Evolutionary conservation across 2,113 vertebrate species (phyloP).

Genomic region (Rhadina sibilatrix): DNA sequence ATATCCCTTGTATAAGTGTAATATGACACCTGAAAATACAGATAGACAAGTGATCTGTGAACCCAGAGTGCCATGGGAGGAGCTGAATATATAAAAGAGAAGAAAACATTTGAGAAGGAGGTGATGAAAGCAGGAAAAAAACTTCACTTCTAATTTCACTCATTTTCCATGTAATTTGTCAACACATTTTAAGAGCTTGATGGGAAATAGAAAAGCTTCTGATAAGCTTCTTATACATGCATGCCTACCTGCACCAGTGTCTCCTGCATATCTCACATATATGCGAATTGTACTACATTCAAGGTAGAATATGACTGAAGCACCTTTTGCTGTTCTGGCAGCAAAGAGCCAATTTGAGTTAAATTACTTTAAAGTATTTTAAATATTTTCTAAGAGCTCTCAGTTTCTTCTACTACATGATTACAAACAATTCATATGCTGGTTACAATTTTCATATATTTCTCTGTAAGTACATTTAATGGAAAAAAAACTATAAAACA

Average conservation of each 20-base stretch:
- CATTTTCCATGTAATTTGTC: not conserved
- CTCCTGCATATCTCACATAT: not conserved
- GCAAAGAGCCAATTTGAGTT: not conserved
- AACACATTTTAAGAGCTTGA: not conserved
- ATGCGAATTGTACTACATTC: not conserved
- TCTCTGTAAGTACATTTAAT: not conserved
- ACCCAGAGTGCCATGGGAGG: not conserved
- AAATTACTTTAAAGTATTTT: not conserved
- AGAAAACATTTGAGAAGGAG: not conserved
- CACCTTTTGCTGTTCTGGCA: not conserved
- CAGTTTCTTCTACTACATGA: not conserved
- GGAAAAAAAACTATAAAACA: not conserved
- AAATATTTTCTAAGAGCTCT: not conserved
- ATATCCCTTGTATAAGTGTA: not conserved
- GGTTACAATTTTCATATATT: not conserved
- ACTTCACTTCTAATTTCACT: not conserved
- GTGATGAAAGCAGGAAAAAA: not conserved
- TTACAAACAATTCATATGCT: not conserved
- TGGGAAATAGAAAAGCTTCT: not conserved
- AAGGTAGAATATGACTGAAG: not conserved
- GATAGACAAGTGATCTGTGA: not conserved
- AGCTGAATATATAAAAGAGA: not conserved
- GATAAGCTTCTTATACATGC: not conserved
- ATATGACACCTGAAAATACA: not conserved
- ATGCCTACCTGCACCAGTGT: not conserved